Base-by-base conservation (phyloP, 2,888 invertebrate species). In the Corbicula japonica region DNA sequence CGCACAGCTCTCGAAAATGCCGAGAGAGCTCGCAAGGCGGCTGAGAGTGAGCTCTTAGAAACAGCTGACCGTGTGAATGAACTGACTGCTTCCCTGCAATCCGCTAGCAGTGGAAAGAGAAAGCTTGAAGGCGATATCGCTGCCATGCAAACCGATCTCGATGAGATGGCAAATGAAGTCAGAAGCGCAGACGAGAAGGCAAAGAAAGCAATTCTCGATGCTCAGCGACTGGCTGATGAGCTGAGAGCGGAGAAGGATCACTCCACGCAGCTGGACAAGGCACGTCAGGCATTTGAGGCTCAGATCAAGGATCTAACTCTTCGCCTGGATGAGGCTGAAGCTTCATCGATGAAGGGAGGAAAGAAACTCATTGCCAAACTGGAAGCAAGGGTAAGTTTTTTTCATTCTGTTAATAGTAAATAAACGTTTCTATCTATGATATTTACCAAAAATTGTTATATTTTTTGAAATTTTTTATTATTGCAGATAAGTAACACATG, bases 181-280 rank as follows among this genome's bases (percentile, higher is more conserved):
- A 98, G 98, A 96, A 97, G 97, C 95, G 98, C 98, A 89, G 99
- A 99, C 94, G 99, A 99, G 95, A 86, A 90, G 44, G 83, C 91
- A 69, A 93, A 93, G 89, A 92, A 92, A 81, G 91, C 93, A 26
- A 81, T 90, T 75, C 84, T 88, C 41, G 99, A 99, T 94, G 99
- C 99, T 90, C 98, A 99, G 92, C 96, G 99, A 94, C 96, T 99
- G 83, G 98, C 99, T 88, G 99, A 99, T 94, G 99, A 99, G 94
- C 97, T 99, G 94, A 96, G 99, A 93, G 98, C 98, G 91, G 99
- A 99, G 95, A 99, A 99, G 95, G 99, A 99, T 93, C 99, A 99
- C 95, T 98, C 98, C 90, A 97, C 97, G 95, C 97, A 97, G 92
- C 97, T 98, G 94, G 99, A 99, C 95, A 99, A 99, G 95, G 96